Evolutionary conservation across 64 coral and sea anemone genomes (phyloP).

Genomic region (Acropora yongei): DNA sequence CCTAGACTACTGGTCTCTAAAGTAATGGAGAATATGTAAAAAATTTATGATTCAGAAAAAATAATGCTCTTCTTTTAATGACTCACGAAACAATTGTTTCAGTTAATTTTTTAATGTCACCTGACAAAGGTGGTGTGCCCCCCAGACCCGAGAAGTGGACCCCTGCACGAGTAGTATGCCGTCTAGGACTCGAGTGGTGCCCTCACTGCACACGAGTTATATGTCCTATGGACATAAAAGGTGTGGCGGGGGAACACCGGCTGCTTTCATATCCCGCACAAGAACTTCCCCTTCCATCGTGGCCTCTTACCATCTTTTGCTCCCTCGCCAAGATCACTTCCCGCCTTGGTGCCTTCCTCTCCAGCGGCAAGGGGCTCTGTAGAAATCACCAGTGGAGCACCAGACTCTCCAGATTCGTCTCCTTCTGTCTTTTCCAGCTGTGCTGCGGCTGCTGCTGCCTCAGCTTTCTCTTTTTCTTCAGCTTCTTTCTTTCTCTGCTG

Average conservation of each 20-base stretch:
- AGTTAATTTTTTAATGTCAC: too few species aligned
- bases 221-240: too few species aligned
- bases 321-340: conserved; percentile 21
- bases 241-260: too few species aligned
- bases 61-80: too few species aligned
- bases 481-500: conserved; percentile 91
- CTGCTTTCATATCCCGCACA: too few species aligned
- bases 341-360: conserved; percentile 10
- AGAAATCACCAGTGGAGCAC: conserved; percentile 31
- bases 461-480: conserved; percentile 77
- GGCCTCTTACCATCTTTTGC: conserved; percentile 15
- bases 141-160: too few species aligned
- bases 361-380: conserved; percentile 37
- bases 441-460: conserved; percentile 72
- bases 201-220: too few species aligned
- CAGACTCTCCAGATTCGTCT: conserved; percentile 53
- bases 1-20: conserved; percentile 62
- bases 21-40: neutral
- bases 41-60: too few species aligned
- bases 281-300: neutral
- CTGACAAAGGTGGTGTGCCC: neutral
- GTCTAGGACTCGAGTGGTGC: too few species aligned
- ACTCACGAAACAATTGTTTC: too few species aligned
- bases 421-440: conserved; percentile 56
- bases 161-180: too few species aligned